These are phyloP conservation scores for Leptodactylus fuscus DNA, from an alignment of 2,113 vertebrate genomes.

Conservation along the genomic window DNA sequence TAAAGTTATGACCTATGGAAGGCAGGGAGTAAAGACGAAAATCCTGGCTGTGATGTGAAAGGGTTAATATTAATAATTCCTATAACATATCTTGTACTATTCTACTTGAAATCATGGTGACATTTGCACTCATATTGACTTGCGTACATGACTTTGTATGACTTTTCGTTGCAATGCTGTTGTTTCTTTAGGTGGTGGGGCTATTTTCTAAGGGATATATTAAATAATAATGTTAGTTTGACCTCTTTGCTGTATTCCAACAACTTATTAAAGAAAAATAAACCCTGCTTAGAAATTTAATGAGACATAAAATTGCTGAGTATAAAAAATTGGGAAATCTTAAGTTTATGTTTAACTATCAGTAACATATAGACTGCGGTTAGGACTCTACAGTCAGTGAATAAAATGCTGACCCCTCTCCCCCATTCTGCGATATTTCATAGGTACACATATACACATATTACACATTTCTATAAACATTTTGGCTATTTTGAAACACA, in stretches of 20 bases:
- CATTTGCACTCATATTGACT: background rate
- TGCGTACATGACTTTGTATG: background rate
- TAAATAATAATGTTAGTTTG: slow-evolving; percentile 40
- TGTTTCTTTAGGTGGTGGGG: slow-evolving; percentile 43
- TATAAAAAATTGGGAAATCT: background rate
- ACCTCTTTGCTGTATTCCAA: slow-evolving; percentile 5
- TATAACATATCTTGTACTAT: too few relatives aligned
- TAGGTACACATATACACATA: background rate
- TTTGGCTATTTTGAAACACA: background rate
- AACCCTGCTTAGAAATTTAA: slow-evolving; percentile 14
- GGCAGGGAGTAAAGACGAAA: too few relatives aligned
- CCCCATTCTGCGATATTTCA: too few relatives aligned
- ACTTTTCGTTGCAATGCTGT: background rate
- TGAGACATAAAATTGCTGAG: background rate
- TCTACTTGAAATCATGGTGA: too few relatives aligned
- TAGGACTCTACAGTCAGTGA: too few relatives aligned
- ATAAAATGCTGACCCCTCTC: too few relatives aligned
- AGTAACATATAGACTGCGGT: background rate
- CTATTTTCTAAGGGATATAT: slow-evolving; percentile 12
- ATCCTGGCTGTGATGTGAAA: too few relatives aligned
- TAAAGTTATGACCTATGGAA: too few relatives aligned
- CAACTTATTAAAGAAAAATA: slow-evolving; percentile 42
- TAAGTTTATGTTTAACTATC: background rate
- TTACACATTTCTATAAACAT: background rate
- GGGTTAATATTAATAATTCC: too few relatives aligned